Base-by-base conservation (phyloP, 2,888 invertebrate genomes). In the Drosophila phalerata region DNA sequence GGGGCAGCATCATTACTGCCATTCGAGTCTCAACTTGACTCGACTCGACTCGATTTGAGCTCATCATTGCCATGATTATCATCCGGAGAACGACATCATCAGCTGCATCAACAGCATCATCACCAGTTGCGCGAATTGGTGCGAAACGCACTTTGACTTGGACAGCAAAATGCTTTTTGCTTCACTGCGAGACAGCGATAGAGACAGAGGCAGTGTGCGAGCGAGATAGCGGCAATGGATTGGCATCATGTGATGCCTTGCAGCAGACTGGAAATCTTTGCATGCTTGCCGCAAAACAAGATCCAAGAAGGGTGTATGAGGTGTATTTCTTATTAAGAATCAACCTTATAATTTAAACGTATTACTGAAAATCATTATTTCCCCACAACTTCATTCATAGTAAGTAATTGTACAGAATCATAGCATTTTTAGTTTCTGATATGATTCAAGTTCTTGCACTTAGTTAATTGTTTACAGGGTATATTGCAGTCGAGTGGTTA, bases 61-160 rank as follows among this genome's bases (percentile, higher is more conserved):
- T 76, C 84, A 88, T 85, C 85, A 85, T 87, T 85, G 85, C 70
- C 85, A 88, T 88, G 83, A 88, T 85, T 85, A 85, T 87, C 82
- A 62, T 73, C 58, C 61, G 69, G 79, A 57, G 73, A 79, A 83
- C 84, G 71, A 81, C 81, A 88, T 84, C 86, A 85, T 83, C 83
- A 85, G 51, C 73, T 69, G 32, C 49, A 53, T 30, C 13, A 40
- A 28, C 49, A 53, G 32, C 49, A 53, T 38, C 13, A 40, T 28
- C 67, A 49, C 28, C 62, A 60, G 43, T 38, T 58, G 62, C 65
- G 80, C 65, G 86, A 85, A 88, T 77, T 85, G 88, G 86, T 84
- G 85, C 88, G 84, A 86, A 80, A 86, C 88, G 85, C 85, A 85
- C 86, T 85, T 85, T 88, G 88, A 88, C 85, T 85, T 76, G 72